Evolutionary conservation across 64 coral and sea anemone species (phyloP), one percentile per base, ranked within the genome.

Genomic region (Montipora sp.): DNA sequence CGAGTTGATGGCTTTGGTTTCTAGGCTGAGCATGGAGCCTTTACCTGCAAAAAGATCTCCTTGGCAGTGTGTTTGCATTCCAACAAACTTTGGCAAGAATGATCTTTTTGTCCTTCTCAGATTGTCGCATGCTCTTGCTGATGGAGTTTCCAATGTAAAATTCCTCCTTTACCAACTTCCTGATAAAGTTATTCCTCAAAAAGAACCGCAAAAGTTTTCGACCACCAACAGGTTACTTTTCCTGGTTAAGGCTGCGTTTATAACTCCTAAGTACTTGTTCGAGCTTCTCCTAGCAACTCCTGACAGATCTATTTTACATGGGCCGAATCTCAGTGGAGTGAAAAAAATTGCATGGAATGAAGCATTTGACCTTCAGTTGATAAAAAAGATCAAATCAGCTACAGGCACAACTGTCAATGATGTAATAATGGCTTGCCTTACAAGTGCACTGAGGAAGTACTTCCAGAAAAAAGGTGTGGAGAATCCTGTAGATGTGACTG

Each of bases 401-500:
- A 98, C 97, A 70, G 91, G 89, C 8, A 94, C 97, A 23, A 98
- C 97, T 14, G 89, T 98, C 5, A 98, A 98, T 79, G 97, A 98
- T 83, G 94, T 98, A 8, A 43, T 98, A 19, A 93, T 96, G 79
- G 75, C 94, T 11, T 96, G 94, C 21, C 77, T 98, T 3, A 76
- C 91, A 5, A 88, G 59, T 22, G 92, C 94, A 60, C 70, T 98
- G 45, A 86, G 92, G 5, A 90, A 83, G 5, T 98, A 96, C 66
- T 98, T 94, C 84, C 90, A 81, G 77, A 91, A 75, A 53, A 80
- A 89, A 23, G 97, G 97, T 3, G 81, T 96, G 20, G 22, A 88
- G 5, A 91, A 63, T 36, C 97, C 97, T 21, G 55, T 49, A 19
- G 97, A 98, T 43, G 76, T 96, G 59, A 90, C 68, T 18, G 88